These are phyloP conservation scores for Dolichopus griseipennis DNA, from an alignment of 2,888 invertebrate genomes.

Conservation along the genomic window DNA sequence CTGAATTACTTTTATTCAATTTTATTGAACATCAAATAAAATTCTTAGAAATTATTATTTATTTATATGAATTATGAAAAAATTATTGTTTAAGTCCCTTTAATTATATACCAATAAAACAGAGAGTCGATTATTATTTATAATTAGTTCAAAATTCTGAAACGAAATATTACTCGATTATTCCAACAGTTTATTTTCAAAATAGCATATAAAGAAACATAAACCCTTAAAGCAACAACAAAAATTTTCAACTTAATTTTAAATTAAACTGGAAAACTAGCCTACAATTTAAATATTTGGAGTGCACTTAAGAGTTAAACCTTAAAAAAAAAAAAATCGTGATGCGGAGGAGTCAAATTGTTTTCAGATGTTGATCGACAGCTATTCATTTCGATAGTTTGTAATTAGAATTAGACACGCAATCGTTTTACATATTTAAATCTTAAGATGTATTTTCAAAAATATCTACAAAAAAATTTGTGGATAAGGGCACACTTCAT, in stretches of 20 bases:
- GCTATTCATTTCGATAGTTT: neutral
- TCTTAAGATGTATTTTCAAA: too few species aligned
- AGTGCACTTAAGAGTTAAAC: too few species aligned
- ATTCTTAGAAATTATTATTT: too few species aligned
- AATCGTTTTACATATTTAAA: neutral
- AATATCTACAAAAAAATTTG: neutral
- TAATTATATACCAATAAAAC: too few species aligned
- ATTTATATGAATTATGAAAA: too few species aligned
- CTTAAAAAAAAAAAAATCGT: neutral
- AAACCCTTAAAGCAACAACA: neutral
- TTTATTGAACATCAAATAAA: neutral
- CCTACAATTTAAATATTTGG: too few species aligned
- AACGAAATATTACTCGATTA: too few species aligned
- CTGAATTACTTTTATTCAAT: neutral
- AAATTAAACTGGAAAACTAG: neutral
- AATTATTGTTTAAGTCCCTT: too few species aligned
- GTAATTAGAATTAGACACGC: neutral
- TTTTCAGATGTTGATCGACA: neutral
- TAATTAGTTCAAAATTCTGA: too few species aligned
- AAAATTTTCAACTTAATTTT: neutral
- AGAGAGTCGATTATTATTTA: too few species aligned
- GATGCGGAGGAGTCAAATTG: neutral
- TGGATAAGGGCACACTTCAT: neutral
- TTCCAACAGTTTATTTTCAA: too few species aligned
- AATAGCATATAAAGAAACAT: too few species aligned